Conservation (phyloP, 2,113 vertebrate species). For the Odocoileus virginianus region DNA sequence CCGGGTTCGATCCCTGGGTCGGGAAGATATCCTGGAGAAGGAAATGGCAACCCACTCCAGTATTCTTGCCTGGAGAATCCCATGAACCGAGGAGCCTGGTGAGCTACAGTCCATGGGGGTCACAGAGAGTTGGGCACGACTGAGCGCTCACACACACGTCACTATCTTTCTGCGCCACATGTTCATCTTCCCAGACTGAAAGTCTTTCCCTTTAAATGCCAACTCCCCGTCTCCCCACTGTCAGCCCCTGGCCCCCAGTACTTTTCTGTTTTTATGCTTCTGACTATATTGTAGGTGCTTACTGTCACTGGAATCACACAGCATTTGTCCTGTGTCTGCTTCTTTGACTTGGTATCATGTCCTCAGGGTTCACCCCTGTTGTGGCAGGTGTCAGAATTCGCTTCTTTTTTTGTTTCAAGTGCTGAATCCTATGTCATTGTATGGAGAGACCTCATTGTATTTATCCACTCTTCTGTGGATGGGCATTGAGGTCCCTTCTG, state of each 20-base stretch:
- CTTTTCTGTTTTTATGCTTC: not conserved
- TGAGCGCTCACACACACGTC: not conserved
- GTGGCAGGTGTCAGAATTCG: rapidly evolving
- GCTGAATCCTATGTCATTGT: not conserved
- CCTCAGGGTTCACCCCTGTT: not conserved
- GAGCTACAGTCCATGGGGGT: not conserved
- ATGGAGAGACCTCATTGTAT: not conserved
- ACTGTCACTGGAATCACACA: rapidly evolving
- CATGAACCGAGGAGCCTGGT: not conserved
- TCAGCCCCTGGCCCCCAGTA: rapidly evolving
- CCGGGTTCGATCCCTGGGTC: not conserved
- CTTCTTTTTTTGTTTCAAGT: rapidly evolving
- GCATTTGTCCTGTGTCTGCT: not conserved
- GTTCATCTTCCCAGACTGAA: not conserved
- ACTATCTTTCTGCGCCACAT: rapidly evolving
- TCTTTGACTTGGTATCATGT: not conserved
- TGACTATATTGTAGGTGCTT: not conserved
- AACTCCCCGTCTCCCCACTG: rapidly evolving
- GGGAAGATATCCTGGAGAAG: not conserved
- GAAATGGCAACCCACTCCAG: not conserved
- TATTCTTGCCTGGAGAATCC: not conserved
- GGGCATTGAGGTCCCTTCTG: not conserved
- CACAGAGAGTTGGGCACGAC: rapidly evolving
- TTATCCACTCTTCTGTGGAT: not conserved
- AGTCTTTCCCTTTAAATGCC: rapidly evolving